phyloP scores from a whole-genome alignment of 2,113 vertebrate genomes.

The Cyanistes caeruleus region DNA sequence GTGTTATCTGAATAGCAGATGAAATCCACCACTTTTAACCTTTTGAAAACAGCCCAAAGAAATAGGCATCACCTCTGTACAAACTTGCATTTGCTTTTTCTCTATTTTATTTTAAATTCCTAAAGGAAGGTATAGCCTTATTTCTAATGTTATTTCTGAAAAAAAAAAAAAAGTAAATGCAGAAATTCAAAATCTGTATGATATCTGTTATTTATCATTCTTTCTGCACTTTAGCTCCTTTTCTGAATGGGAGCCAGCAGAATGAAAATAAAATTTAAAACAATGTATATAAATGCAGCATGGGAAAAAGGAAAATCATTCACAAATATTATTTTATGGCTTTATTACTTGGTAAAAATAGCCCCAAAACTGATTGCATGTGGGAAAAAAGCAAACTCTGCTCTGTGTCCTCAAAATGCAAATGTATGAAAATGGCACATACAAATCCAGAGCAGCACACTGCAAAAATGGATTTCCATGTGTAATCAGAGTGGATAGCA shows the following conservation, averaged over 20 bases:
- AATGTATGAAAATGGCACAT: neutral
- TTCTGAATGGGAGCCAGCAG: slow-evolving; percentile 1
- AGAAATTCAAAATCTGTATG: neutral
- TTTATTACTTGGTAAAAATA: slow-evolving; percentile 47
- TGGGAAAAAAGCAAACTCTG: slow-evolving; percentile 41
- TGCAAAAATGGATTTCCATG: neutral
- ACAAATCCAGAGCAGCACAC: neutral
- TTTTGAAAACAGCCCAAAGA: neutral
- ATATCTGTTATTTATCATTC: neutral
- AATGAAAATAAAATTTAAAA: slow-evolving; percentile 11
- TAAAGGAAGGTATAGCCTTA: neutral
- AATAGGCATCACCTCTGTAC: neutral
- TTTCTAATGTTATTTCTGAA: neutral
- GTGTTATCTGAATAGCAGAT: neutral
- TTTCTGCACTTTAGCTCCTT: neutral
- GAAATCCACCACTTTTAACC: neutral
- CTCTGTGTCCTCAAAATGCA: neutral
- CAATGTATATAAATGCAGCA: neutral
- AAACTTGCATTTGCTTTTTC: rapidly evolving
- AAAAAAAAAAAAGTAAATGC: neutral
- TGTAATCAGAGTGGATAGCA: neutral
- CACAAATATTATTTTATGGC: slow-evolving; percentile 42
- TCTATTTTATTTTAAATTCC: neutral
- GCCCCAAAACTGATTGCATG: slow-evolving; percentile 6
- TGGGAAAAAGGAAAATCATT: neutral